Evolutionary conservation across 2,888 invertebrate genomes (phyloP).

Genomic region (Xylota segnis): DNA sequence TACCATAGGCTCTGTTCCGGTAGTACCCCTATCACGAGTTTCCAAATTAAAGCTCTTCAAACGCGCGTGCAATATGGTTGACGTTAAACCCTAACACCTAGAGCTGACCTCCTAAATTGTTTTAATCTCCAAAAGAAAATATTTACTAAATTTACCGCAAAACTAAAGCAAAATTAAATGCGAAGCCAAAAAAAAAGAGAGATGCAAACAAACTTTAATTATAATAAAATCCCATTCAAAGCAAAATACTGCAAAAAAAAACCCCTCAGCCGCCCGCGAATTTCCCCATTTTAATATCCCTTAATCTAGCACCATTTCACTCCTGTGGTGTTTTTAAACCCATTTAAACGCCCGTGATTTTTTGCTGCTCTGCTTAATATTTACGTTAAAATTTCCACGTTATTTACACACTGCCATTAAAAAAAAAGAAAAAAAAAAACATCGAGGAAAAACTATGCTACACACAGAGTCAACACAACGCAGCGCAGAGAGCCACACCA

Average conservation of each 20-base stretch:
- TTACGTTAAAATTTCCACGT: constrained; percentile 52
- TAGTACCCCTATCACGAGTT: not conserved
- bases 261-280: constrained; percentile 30
- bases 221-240: constrained; percentile 38
- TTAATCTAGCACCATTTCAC: constrained; percentile 68
- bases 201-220: constrained; percentile 54
- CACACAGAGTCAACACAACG: constrained; percentile 43
- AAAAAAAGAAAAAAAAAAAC: constrained; percentile 34
- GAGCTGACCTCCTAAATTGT: constrained; percentile 35
- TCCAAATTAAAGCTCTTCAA: not conserved
- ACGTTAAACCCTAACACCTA: constrained; percentile 7
- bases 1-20: not conserved
- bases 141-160: constrained; percentile 44
- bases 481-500: constrained; percentile 26
- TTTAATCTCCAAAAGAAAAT: constrained; percentile 63
- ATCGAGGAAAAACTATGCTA: constrained; percentile 47
- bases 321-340: constrained; percentile 68
- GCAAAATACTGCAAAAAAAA: constrained; percentile 37
- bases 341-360: constrained; percentile 59
- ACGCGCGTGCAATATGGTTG: not conserved
- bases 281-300: constrained; percentile 68
- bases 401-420: constrained; percentile 41
- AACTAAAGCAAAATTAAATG: constrained; percentile 31
- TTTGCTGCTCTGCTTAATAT: constrained; percentile 46
- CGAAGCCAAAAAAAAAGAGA: constrained; percentile 30